Percentiles rank a stretch among this genome's conserved stretches.
Conservation (phyloP, 2,797 vertebrate genomes). For the Rhabdophis nuchalis region DNA sequence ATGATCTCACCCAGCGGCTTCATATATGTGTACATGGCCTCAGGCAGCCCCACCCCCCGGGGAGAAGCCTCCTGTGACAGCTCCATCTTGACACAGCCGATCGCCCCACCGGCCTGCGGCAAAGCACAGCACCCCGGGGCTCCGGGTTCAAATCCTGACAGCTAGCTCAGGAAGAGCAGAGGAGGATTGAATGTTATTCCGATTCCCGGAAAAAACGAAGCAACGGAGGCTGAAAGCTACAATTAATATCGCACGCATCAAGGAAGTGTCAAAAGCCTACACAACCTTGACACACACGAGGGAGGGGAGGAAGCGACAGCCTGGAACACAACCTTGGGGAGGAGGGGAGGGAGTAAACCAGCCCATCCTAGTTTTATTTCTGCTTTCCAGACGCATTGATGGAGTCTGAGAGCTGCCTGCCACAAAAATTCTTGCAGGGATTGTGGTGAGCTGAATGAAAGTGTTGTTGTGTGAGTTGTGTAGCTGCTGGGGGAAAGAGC, state of each 20-base stretch:
- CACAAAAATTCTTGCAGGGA: background rate
- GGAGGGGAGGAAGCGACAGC: too few relatives aligned
- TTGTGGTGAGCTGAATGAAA: background rate
- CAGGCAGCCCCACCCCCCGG: fast-evolving
- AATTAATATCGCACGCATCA: background rate
- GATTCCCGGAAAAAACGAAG: background rate
- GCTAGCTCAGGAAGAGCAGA: background rate
- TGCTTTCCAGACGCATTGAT: background rate
- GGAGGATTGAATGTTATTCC: background rate
- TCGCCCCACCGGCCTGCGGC: fast-evolving
- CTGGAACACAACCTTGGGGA: too few relatives aligned
- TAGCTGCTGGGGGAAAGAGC: too few relatives aligned
- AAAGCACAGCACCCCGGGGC: background rate
- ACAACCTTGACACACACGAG: background rate
- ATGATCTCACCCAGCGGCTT: too few relatives aligned
- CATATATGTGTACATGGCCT: too few relatives aligned
- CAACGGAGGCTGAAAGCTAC: background rate
- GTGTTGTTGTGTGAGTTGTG: background rate
- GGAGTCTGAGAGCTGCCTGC: background rate
- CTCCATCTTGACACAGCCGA: background rate
- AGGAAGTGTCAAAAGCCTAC: background rate
- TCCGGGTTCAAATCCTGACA: background rate
- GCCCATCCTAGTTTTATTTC: background rate
- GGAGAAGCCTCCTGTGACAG: background rate
- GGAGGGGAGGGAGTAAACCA: too few relatives aligned